Percentiles rank a stretch among this genome's conserved stretches.
phyloP scores from a whole-genome alignment of 2,888 invertebrate genomes.

The Microchrysa polita region DNA sequence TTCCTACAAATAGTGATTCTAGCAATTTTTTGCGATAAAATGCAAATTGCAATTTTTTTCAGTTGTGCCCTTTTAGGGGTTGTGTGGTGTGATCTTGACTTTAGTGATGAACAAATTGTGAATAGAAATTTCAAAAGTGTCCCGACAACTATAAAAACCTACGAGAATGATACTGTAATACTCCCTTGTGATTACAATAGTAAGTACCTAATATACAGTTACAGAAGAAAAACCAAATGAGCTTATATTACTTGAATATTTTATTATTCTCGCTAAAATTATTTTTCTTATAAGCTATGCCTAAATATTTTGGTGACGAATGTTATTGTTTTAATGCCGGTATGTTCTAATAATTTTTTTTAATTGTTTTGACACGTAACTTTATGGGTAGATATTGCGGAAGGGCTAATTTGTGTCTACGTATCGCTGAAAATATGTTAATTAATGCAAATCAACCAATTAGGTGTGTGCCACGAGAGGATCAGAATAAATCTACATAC shows the following conservation, averaged over 20 bases:
- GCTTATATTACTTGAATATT: too few species aligned
- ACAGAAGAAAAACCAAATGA: too few species aligned
- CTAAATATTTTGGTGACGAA: neutral
- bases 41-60: neutral
- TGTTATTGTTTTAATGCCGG: neutral
- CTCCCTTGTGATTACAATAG: slow-evolving; percentile 82
- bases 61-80: neutral
- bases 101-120: slow-evolving; percentile 55
- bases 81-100: slow-evolving; percentile 53
- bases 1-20: neutral
- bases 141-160: slow-evolving; percentile 78
- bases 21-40: slow-evolving; percentile 11
- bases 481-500: too few species aligned
- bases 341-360: slow-evolving; percentile 8
- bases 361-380: slow-evolving; percentile 9
- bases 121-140: slow-evolving; percentile 72
- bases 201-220: too few species aligned
- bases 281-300: neutral
- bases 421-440: slow-evolving; percentile 10
- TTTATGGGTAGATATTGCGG: slow-evolving; percentile 18
- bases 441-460: neutral
- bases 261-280: neutral
- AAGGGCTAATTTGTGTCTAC: slow-evolving; percentile 17
- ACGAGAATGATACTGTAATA: slow-evolving; percentile 80
- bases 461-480: too few species aligned